Percentiles rank a stretch among this genome's conserved stretches.
Conservation (phyloP, 2,888 invertebrate species). For the Apamea anceps region DNA sequence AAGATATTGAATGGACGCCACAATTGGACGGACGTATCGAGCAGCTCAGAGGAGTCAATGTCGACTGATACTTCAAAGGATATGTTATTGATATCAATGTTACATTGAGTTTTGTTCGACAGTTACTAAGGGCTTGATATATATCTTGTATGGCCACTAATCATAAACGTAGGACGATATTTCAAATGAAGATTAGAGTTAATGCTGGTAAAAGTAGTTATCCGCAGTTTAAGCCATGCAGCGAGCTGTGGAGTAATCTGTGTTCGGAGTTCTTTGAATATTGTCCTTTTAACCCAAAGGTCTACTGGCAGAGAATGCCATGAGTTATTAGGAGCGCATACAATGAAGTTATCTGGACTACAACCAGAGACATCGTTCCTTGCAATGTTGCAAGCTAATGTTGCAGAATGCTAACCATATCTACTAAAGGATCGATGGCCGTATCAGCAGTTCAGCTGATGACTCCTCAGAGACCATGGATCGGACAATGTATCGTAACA, state of each 20-base stretch:
- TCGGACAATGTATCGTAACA: not conserved
- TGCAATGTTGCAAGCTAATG: not conserved
- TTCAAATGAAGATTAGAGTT: not conserved
- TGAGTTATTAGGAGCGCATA: not conserved
- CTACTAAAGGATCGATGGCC: not conserved
- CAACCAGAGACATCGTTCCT: not conserved
- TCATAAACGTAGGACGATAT: too few species aligned
- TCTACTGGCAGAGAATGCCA: not conserved
- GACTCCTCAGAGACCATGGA: not conserved
- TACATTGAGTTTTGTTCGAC: slow-evolving; percentile 31
- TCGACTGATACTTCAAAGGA: slow-evolving; percentile 59
- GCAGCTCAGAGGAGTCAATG: slow-evolving; percentile 34
- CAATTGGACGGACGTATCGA: slow-evolving; percentile 61
- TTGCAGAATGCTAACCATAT: not conserved
- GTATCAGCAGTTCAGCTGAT: not conserved
- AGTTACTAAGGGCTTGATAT: slow-evolving; percentile 4
- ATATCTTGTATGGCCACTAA: not conserved
- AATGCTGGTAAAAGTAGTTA: too few species aligned
- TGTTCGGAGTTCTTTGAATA: not conserved
- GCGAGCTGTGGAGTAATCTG: not conserved
- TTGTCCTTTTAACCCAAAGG: not conserved
- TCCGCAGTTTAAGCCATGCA: too few species aligned
- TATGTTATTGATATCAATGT: slow-evolving; percentile 57
- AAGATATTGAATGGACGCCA: slow-evolving; percentile 56
- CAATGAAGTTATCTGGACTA: not conserved